Base-by-base conservation (phyloP, 2,113 vertebrate genomes). In the Brachyistius frenatus region DNA sequence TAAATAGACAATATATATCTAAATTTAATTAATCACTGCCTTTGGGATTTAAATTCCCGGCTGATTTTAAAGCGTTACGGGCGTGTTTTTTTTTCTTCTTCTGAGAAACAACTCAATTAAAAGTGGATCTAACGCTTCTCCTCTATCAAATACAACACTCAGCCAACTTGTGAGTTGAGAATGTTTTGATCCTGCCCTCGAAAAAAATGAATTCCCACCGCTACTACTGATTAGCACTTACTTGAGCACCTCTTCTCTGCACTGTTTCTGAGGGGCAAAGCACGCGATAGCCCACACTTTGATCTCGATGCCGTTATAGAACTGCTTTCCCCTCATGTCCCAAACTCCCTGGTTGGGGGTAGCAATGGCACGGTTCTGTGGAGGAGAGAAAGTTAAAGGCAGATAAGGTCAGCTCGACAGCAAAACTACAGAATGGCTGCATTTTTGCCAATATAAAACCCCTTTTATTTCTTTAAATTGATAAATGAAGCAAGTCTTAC, bases 231-330 rank as follows among this genome's bases (percentile, higher is more conserved):
- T 80, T 62, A 56, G 62, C 23, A 84, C 98, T 97, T 95, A 99
- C 98, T 99, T 99, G 76, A 99, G 96, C 92, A 99, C 97, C 90
- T 99, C 98, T 91, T 99, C 98, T 81, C 98, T 94, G 93, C 98
- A 99, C 88, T 99, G 98, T 87, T 99, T 99, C 95, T 99, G 98
- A 0, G 98, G 98, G 89, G 98, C 98, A 86, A 99, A 99, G 95
- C 98, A 99, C 73, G 98, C 98, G 52, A 99, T 99, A 32, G 98
- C 98, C 98, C 98, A 99, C 80, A 99, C 98, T 94, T 99, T 99
- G 95, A 99, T 99, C 95, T 99, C 98, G 35, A 99, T 99, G 84
- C 98, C 98, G 49, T 99, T 99, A 94, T 99, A 99, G 94, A 99
- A 99, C 94, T 99, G 98, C 86, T 99, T 99, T 73, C 98, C 98